phyloP scores from a whole-genome alignment of 2,113 vertebrate genomes.

The Rhinogobius similis region DNA sequence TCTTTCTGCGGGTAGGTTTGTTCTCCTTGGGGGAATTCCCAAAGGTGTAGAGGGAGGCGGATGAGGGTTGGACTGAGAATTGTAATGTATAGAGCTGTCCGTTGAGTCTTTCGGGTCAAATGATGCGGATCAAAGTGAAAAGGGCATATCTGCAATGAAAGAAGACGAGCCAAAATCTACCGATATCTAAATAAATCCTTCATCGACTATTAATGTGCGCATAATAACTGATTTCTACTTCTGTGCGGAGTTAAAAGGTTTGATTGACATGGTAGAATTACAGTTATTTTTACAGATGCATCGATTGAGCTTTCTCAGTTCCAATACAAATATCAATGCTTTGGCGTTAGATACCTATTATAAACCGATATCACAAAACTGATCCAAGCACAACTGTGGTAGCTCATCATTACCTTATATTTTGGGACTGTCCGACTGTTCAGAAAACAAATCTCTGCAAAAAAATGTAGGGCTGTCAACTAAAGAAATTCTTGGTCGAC shows the following conservation, averaged over 20 bases:
- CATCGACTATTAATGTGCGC: background rate
- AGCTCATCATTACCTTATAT: no score
- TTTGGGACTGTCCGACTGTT: no score
- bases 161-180: slow-evolving; percentile 24
- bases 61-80: slow-evolving; percentile 65
- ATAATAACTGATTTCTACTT: no score
- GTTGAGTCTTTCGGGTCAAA: slow-evolving; percentile 39
- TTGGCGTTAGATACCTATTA: no score
- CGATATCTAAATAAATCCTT: background rate
- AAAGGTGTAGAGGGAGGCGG: slow-evolving; percentile 37
- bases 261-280: background rate
- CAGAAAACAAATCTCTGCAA: no score
- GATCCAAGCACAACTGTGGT: no score
- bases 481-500: no score
- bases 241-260: background rate
- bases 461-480: no score
- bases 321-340: no score
- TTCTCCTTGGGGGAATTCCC: slow-evolving; percentile 25
- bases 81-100: slow-evolving; percentile 55
- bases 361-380: no score
- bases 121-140: slow-evolving; percentile 49
- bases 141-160: slow-evolving; percentile 19
- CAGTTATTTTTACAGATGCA: background rate
- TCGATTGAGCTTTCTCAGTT: no score
- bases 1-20: slow-evolving; percentile 34